A percentile compares a stretch with the other conserved stretches of the same genome.
Evolutionary conservation across 2,113 vertebrate genomes (phyloP).

Genomic region (Brevimyrus niger): DNA sequence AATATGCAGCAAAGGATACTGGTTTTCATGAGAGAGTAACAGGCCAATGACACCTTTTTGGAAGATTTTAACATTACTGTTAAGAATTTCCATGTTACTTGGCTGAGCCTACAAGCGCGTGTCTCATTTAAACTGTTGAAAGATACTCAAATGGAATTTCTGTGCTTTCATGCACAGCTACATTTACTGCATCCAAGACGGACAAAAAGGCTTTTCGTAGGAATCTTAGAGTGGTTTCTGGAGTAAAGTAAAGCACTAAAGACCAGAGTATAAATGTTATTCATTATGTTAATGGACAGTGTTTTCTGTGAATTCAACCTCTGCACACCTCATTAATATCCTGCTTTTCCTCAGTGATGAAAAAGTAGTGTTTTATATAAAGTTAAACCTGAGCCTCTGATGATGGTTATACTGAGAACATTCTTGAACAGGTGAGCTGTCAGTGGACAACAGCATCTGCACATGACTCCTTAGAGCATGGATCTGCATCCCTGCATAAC

Average conservation of each 20-base stretch:
- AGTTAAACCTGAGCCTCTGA: slow-evolving; percentile 59
- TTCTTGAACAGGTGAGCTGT: not conserved
- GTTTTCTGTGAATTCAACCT: slow-evolving; percentile 52
- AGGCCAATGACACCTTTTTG: slow-evolving; percentile 3
- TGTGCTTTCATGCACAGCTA: slow-evolving; percentile 48
- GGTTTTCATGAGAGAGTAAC: slow-evolving; percentile 19
- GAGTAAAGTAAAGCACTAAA: slow-evolving; percentile 45
- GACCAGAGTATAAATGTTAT: slow-evolving; percentile 49
- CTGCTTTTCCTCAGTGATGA: slow-evolving; percentile 51
- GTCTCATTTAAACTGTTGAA: slow-evolving; percentile 45
- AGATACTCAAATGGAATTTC: slow-evolving; percentile 49
- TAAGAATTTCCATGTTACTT: slow-evolving; percentile 34
- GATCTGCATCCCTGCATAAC: not conserved
- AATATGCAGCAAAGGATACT: not conserved
- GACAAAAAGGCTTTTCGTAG: slow-evolving; percentile 46
- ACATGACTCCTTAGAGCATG: not conserved
- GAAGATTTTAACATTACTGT: not conserved
- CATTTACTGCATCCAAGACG: slow-evolving; percentile 43
- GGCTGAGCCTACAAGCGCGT: slow-evolving; percentile 58
- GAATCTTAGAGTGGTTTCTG: slow-evolving; percentile 28
- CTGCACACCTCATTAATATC: slow-evolving; percentile 46
- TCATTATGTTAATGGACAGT: slow-evolving; percentile 54
- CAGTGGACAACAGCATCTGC: not conserved
- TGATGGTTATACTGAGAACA: slow-evolving; percentile 4
- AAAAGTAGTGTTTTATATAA: slow-evolving; percentile 58